Conservation (phyloP, 2,888 invertebrate genomes). For the Athetis lepigone region DNA sequence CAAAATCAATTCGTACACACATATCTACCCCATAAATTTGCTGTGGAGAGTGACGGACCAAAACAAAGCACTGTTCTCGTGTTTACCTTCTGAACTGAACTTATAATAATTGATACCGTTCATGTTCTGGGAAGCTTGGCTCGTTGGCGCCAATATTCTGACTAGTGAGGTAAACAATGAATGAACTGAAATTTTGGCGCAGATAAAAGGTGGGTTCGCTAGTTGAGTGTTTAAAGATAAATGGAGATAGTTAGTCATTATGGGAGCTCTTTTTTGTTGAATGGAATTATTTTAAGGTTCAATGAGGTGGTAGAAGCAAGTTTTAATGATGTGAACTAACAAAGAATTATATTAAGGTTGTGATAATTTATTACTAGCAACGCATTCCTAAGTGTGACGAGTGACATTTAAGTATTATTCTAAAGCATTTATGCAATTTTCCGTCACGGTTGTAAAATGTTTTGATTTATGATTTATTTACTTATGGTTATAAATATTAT, state of each 20-base stretch:
- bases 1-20: constrained; percentile 44
- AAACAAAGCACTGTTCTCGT: constrained; percentile 58
- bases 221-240: constrained; percentile 21
- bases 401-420: constrained; percentile 24
- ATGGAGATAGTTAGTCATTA: neutral
- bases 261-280: neutral
- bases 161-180: constrained; percentile 66
- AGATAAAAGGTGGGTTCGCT: constrained; percentile 53
- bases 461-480: constrained; percentile 31
- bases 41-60: constrained; percentile 48
- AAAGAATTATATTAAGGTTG: too few relatives aligned
- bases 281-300: neutral
- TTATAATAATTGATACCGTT: constrained; percentile 65
- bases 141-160: constrained; percentile 72
- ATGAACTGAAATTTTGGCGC: constrained; percentile 57
- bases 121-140: constrained; percentile 67
- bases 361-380: constrained; percentile 13
- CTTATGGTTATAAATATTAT: constrained; percentile 20
- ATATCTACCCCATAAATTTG: constrained; percentile 45
- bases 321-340: too few relatives aligned
- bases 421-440: constrained; percentile 22
- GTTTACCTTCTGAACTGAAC: constrained; percentile 61
- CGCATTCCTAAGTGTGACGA: neutral
- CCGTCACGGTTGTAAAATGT: constrained; percentile 12
- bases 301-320: neutral